Percentiles rank a stretch among this genome's conserved stretches.
phyloP scores from a whole-genome alignment of 2,888 invertebrate genomes.

The Trachelus stipa region DNA sequence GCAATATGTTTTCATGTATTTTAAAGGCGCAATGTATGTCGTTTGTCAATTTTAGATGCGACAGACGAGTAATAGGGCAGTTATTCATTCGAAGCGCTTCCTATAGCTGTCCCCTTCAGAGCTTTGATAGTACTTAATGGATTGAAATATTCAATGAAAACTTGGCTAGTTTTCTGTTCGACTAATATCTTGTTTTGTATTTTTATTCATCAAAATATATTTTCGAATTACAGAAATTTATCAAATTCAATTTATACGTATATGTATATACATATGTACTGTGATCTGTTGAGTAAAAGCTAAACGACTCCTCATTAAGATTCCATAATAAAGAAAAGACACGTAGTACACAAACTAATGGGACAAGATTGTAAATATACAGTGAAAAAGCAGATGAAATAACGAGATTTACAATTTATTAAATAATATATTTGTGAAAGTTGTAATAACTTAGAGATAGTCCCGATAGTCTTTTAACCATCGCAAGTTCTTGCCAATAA shows the following conservation, averaged over 20 bases:
- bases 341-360: background rate
- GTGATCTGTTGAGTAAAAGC: background rate
- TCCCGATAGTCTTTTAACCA: background rate
- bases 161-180: background rate
- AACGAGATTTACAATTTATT: slow-evolving; percentile 1
- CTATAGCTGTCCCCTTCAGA: background rate
- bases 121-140: background rate
- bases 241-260: background rate
- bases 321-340: background rate
- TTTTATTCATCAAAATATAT: background rate
- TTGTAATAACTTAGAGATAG: background rate
- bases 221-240: background rate
- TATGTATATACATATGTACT: background rate
- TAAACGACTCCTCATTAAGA: background rate
- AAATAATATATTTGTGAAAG: background rate
- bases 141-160: background rate
- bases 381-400: background rate
- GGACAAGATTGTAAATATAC: background rate
- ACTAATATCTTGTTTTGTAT: background rate
- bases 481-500: background rate
- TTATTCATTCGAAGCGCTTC: background rate
- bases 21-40: background rate
- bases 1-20: background rate
- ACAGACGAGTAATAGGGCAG: background rate
- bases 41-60: background rate